Evolutionary conservation across 2,113 vertebrate genomes (phyloP).

Genomic region (Macrotis lagotis): DNA sequence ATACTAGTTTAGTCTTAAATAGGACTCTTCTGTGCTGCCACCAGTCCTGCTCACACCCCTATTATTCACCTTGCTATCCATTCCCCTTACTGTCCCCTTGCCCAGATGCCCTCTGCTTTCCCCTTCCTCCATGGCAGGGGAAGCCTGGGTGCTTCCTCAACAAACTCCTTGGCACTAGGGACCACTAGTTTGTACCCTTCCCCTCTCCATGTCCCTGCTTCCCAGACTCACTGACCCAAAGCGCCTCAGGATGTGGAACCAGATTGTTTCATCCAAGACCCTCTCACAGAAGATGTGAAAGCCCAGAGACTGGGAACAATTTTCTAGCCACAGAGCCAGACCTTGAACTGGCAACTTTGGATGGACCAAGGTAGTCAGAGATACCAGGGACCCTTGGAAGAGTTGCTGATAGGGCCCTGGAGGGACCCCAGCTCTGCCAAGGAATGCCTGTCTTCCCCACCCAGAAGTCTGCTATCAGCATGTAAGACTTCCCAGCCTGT

Average conservation of each 20-base stretch:
- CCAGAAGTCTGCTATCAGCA: neutral
- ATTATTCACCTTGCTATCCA: neutral
- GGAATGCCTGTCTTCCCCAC: neutral
- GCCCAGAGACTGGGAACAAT: no score
- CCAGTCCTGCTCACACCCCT: neutral
- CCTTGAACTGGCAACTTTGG: no score
- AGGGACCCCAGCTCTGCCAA: neutral
- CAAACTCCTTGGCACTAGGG: neutral
- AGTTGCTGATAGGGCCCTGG: neutral
- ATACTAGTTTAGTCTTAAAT: neutral
- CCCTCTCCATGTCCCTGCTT: neutral
- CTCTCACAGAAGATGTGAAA: neutral
- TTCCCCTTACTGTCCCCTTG: no score
- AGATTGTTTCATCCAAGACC: neutral
- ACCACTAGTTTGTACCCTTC: neutral
- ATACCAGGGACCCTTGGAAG: neutral
- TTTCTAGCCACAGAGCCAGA: no score
- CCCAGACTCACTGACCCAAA: neutral
- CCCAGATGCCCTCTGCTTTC: neutral
- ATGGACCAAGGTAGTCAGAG: neutral
- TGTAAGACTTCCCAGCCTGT: neutral
- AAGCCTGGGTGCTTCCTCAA: neutral
- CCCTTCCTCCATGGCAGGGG: neutral
- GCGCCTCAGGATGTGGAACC: no score
- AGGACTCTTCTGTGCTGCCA: neutral